phyloP scores from a whole-genome alignment of 2,113 vertebrate genomes.

The Peromyscus polionotus region DNA sequence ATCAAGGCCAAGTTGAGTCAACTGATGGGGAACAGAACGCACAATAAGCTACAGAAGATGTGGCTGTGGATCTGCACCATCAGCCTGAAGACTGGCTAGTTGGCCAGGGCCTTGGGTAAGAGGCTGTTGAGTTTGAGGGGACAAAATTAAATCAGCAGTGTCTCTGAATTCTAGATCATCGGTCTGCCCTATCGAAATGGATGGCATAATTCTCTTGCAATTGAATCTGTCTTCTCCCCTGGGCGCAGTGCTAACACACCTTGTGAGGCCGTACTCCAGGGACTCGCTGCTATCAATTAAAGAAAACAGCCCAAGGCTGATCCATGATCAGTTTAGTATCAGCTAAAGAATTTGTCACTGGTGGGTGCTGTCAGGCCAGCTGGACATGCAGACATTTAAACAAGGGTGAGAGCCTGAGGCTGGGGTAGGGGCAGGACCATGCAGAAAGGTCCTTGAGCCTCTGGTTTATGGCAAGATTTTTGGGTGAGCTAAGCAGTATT shows the following conservation, averaged over 20 bases:
- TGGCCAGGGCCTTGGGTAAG: background rate
- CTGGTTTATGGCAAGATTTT: background rate
- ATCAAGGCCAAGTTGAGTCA: background rate
- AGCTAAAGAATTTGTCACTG: slow-evolving; percentile 35
- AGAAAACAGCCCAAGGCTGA: background rate
- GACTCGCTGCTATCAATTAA: background rate
- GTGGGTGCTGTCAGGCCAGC: background rate
- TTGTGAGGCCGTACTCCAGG: background rate
- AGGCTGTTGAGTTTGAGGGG: background rate
- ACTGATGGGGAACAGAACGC: background rate
- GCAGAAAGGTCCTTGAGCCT: background rate
- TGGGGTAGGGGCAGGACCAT: fast-evolving
- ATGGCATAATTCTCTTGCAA: background rate
- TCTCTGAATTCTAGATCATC: slow-evolving; percentile 14
- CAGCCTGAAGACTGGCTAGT: background rate
- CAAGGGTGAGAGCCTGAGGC: background rate
- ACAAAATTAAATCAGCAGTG: background rate
- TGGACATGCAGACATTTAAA: background rate
- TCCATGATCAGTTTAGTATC: background rate
- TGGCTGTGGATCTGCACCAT: background rate
- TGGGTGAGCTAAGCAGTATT: background rate
- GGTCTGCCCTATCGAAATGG: background rate
- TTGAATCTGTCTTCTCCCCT: slow-evolving; percentile 3
- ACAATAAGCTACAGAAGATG: no score
- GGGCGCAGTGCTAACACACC: background rate